Base-by-base conservation (phyloP, 2,113 vertebrate species). In the Pelmatolapia mariae region DNA sequence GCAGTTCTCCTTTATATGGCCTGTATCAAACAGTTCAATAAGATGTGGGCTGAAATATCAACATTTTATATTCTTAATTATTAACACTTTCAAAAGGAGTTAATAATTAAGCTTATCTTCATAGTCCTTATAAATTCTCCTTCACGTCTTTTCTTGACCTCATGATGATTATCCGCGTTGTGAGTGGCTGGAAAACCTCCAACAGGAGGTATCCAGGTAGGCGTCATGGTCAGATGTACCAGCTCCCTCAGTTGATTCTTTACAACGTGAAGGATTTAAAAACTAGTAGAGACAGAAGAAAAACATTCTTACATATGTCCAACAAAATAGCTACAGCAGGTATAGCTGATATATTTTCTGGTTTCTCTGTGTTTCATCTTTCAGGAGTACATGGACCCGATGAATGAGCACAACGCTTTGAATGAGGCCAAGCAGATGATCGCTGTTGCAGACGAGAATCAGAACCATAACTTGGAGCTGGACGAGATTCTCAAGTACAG, bases 381-480 rank as follows among this genome's bases (percentile, higher is more conserved):
- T 1, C 95, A 99, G 99, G 98, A 97, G 31, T 99, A 99, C 93
- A 99, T 99, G 99, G 98, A 99, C 82, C 99, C 99, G 5, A 98
- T 99, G 98, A 99, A 99, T 2, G 99, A 99, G 90, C 97, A 98
- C 96, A 99, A 97, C 4, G 99, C 99, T 19, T 92, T 99, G 87
- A 99, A 98, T 1, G 99, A 99, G 93, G 99, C 99, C 10, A 98
- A 97, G 92, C 99, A 99, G 93, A 99, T 99, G 99, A 99, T 99
- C 3, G 99, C 98, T 0, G 97, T 99, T 13, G 99, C 99, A 0
- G 99, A 99, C 1, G 99, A 99, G 95, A 99, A 99, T 90, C 98
- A 99, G 93, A 98, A 99, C 90, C 97, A 97, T 9, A 97, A 93
- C 57, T 86, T 99, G 94, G 98, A 98, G 96, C 96, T 97, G 47